phyloP scores from a whole-genome alignment of 2,113 vertebrate species.

The Capra hircus region DNA sequence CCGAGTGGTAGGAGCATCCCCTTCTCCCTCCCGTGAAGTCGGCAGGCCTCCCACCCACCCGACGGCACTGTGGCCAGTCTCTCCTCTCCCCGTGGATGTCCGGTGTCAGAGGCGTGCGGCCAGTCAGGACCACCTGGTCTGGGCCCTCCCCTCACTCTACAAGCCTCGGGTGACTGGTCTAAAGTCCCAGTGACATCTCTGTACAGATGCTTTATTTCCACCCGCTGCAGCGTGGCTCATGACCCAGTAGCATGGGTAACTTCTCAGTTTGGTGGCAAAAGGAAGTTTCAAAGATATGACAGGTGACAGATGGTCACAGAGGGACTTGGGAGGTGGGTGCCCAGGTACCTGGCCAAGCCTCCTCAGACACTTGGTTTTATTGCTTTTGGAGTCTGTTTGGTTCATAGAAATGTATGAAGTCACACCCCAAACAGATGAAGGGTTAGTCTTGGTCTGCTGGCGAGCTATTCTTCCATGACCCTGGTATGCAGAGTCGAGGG shows the following conservation, averaged over 20 bases:
- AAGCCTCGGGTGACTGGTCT: background rate
- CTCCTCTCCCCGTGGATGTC: rapidly evolving
- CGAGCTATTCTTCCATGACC: slow-evolving; percentile 1
- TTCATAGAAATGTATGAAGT: background rate
- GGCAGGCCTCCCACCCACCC: too few relatives aligned
- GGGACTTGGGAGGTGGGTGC: background rate
- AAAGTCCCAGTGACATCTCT: background rate
- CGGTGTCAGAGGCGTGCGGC: rapidly evolving
- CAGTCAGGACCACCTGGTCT: background rate
- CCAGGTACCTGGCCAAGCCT: background rate
- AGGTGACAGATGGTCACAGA: background rate
- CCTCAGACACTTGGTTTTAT: background rate
- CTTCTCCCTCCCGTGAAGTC: too few relatives aligned
- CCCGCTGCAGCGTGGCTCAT: background rate
- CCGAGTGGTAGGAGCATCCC: background rate
- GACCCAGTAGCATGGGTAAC: background rate
- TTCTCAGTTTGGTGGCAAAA: background rate
- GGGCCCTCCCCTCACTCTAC: background rate
- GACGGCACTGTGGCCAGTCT: rapidly evolving
- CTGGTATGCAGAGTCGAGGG: background rate
- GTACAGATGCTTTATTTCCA: background rate
- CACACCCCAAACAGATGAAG: background rate
- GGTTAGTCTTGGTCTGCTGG: slow-evolving; percentile 43
- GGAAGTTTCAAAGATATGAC: background rate
- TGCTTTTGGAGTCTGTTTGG: background rate